Base-by-base conservation (phyloP, 53 echinoderm and acorn worm genomes). In the Crossaster papposus region DNA sequence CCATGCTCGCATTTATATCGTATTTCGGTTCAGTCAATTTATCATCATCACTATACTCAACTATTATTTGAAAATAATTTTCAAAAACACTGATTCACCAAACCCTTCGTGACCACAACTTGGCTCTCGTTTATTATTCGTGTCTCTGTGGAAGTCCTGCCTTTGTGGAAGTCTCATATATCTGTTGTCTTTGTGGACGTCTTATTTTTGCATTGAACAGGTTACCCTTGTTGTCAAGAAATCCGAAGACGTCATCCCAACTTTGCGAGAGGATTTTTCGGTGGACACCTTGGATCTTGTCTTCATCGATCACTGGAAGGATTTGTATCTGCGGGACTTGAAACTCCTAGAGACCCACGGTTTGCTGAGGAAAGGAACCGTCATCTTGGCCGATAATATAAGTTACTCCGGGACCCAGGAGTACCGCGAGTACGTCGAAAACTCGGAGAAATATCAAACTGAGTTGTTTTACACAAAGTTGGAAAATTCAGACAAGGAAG, bases 261-360 rank as follows among this genome's bases (percentile, higher is more conserved):
- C 72, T 33, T 80, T 94, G 7, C 91, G 88, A 10, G 73, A 91
- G 36, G 74, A 79, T 9, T 88, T 80, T 64, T 52, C 78, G 15
- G 54, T 95, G 80, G 89, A 80, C 72, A 55, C 89, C 72, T 85
- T 95, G 31, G 95, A 95, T 53, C 91, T 93, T 81, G 89, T 95
- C 75, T 93, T 95, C 89, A 88, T 95, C 24, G 95, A 95, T 55
- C 95, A 95, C 78, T 80, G 83, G 34, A 95, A 95, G 55, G 23
- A 64, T 1, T 22, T 95, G 53, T 95, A 95, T 90, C 33, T 74
- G 64, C 15, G 84, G 53, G 95, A 95, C 63, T 89, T 95, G 13
- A 55, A 91, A 34, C 85, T 93, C 31, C 75, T 95, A 3, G 93
- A 93, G 36, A 71, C 83, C n/a, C 70, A 85, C 58, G 78, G 89